Evolutionary conservation across 2,888 invertebrate genomes (phyloP).

Genomic region (Aspidiotus destructor): DNA sequence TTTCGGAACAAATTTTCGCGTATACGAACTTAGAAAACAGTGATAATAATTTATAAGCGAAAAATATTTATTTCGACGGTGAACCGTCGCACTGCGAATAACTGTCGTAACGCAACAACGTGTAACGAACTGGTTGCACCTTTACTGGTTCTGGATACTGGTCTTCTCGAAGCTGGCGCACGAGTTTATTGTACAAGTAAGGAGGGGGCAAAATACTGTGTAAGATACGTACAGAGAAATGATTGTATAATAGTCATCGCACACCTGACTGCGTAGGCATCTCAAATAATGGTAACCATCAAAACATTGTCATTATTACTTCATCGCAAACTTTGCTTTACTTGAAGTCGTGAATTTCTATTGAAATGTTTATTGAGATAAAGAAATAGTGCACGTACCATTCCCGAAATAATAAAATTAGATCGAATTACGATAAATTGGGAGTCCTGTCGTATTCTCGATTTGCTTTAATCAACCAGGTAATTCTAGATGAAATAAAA

Average conservation of each 20-base stretch:
- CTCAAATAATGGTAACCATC: too few relatives aligned
- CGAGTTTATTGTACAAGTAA: neutral
- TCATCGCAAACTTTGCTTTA: too few relatives aligned
- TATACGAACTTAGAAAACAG: neutral
- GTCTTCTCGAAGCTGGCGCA: neutral
- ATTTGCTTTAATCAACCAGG: too few relatives aligned
- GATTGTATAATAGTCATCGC: neutral
- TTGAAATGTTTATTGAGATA: too few relatives aligned
- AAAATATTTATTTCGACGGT: neutral
- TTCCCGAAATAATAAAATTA: too few relatives aligned
- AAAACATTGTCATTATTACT: too few relatives aligned
- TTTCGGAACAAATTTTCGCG: too few relatives aligned
- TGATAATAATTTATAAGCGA: neutral
- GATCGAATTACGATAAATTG: too few relatives aligned
- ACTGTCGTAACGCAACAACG: neutral
- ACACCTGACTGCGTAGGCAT: neutral
- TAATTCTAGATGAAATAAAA: too few relatives aligned
- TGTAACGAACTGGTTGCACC: constrained; percentile 1
- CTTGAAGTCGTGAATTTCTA: too few relatives aligned
- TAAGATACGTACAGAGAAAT: neutral
- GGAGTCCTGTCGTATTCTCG: too few relatives aligned
- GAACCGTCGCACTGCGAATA: neutral
- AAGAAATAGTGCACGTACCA: too few relatives aligned
- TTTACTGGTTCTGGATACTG: neutral
- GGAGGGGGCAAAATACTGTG: neutral